Evolutionary conservation across 2,888 invertebrate genomes (phyloP).

Genomic region (Ellobium chinense): DNA sequence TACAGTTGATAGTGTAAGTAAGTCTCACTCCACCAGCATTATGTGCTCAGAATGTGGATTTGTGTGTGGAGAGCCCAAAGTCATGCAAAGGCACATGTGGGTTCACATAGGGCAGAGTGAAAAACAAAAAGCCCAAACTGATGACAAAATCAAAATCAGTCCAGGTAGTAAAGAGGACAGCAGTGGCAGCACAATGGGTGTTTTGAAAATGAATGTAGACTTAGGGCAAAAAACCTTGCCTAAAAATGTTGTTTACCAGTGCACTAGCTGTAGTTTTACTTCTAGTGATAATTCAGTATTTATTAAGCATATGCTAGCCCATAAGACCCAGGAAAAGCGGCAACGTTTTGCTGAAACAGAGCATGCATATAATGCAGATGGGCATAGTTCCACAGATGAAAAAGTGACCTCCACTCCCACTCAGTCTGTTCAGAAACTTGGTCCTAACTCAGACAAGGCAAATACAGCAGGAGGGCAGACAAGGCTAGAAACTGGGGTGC

Average conservation of each 20-base stretch:
- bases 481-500: conserved; percentile 30
- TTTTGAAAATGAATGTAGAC: conserved; percentile 30
- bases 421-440: neutral
- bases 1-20: neutral
- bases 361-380: neutral
- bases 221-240: conserved; percentile 49
- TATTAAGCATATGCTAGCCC: conserved; percentile 69
- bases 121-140: neutral
- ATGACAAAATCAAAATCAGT: conserved; percentile 12
- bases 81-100: conserved; percentile 71
- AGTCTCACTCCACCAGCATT: conserved; percentile 58
- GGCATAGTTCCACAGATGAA: neutral
- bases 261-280: conserved; percentile 69
- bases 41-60: conserved; percentile 77
- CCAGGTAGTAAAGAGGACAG: conserved; percentile 2
- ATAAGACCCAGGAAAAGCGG: conserved; percentile 54
- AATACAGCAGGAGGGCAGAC: neutral
- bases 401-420: neutral
- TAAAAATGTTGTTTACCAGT: conserved; percentile 58
- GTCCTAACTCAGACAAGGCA: neutral
- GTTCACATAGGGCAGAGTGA: conserved; percentile 58
- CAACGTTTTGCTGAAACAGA: conserved; percentile 26
- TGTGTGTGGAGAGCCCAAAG: conserved; percentile 63
- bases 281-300: conserved; percentile 68
- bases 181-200: conserved; percentile 26